Conservation (phyloP, 2,113 vertebrate species). For the Mystacornis crossleyi region DNA sequence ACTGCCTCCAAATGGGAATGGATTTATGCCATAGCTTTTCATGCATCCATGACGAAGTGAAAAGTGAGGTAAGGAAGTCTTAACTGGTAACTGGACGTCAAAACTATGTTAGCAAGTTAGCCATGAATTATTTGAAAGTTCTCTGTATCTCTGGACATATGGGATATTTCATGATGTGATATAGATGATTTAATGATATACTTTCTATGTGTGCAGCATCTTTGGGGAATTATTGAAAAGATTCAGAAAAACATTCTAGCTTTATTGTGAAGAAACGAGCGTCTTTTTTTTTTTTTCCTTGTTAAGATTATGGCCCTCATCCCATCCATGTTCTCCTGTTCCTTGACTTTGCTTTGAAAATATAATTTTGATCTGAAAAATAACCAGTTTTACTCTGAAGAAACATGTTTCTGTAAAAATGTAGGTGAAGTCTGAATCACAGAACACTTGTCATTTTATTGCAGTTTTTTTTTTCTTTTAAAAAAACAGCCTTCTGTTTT, state of each 20-base stretch:
- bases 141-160: background rate
- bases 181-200: background rate
- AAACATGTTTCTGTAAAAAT: background rate
- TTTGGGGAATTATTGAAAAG: background rate
- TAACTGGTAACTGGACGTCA: background rate
- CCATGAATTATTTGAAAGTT: background rate
- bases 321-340: background rate
- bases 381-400: background rate
- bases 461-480: background rate
- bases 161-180: background rate
- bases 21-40: background rate
- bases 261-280: background rate
- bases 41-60: background rate
- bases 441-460: background rate
- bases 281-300: background rate
- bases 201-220: background rate
- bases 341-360: constrained; percentile 21
- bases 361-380: constrained; percentile 26
- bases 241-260: background rate
- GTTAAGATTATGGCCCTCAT: background rate
- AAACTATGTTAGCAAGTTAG: background rate
- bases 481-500: background rate
- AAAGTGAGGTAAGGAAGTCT: background rate
- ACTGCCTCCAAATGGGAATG: background rate
- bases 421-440: background rate